Percentiles rank a stretch among this genome's conserved stretches.
Conservation (phyloP, 2,888 invertebrate genomes). For the Lottia scabra region DNA sequence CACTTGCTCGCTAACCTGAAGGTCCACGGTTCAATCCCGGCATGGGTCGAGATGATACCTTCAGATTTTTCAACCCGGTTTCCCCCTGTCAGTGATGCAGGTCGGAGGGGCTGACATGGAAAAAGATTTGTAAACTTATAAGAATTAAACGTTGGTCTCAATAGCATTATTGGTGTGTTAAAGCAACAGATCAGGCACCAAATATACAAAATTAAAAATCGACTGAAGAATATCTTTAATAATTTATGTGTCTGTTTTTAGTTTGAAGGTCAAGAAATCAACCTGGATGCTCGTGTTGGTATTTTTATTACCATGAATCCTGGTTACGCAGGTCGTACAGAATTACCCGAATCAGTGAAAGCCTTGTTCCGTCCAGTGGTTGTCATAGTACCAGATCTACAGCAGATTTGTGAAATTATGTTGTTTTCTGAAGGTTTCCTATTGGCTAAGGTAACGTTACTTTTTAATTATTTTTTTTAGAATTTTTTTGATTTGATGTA, state of each 20-base stretch:
- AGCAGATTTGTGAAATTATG: constrained; percentile 92
- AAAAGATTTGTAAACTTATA: too few relatives aligned
- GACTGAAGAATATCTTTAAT: too few relatives aligned
- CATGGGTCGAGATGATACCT: too few relatives aligned
- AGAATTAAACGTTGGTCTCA: too few relatives aligned
- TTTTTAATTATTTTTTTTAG: neutral
- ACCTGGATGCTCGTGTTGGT: constrained; percentile 86
- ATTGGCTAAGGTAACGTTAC: constrained; percentile 79
- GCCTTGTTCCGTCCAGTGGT: constrained; percentile 92
- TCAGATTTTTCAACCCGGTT: too few relatives aligned
- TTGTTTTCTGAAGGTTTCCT: constrained; percentile 93
- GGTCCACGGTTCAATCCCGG: too few relatives aligned
- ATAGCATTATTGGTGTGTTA: too few relatives aligned
- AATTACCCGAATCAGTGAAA: constrained; percentile 89
- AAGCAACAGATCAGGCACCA: too few relatives aligned
- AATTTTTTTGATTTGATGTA: neutral
- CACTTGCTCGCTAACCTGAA: too few relatives aligned
- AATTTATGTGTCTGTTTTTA: constrained; percentile 59
- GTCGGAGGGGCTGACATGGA: too few relatives aligned
- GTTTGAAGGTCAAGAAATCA: constrained; percentile 88
- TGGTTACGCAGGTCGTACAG: constrained; percentile 91
- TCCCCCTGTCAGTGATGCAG: too few relatives aligned
- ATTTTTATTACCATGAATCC: constrained; percentile 97
- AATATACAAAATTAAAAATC: too few relatives aligned
- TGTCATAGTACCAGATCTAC: constrained; percentile 90